Evolutionary conservation across 2,888 invertebrate species (phyloP).

Genomic region (Conchocele bisecta): DNA sequence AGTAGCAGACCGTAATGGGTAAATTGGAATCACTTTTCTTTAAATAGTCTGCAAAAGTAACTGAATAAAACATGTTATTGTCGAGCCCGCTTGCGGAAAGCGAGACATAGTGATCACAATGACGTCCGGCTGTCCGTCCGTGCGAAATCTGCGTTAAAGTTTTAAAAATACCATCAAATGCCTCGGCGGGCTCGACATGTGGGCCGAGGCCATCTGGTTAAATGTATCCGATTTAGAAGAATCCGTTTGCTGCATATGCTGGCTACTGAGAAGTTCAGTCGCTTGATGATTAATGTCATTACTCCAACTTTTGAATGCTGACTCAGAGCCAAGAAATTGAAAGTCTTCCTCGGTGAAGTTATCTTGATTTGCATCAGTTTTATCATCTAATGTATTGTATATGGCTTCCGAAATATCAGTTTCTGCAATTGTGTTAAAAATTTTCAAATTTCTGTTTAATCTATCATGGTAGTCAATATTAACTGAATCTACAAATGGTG

Average conservation of each 20-base stretch:
- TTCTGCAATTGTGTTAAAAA: constrained; percentile 4
- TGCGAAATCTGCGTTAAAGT: no score
- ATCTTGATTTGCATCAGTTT: background rate
- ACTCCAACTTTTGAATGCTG: background rate
- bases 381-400: background rate
- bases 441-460: constrained; percentile 19
- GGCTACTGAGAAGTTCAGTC: no score
- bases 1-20: no score
- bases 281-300: background rate
- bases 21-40: background rate
- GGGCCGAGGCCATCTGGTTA: no score
- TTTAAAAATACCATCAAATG: no score
- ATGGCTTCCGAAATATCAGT: background rate
- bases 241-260: background rate
- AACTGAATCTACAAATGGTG: background rate
- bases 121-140: no score
- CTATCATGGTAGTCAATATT: constrained; percentile 2
- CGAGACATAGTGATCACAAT: no score
- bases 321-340: background rate
- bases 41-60: background rate
- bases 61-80: background rate
- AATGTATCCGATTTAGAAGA: background rate
- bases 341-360: constrained; percentile 1
- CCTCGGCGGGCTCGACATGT: no score
- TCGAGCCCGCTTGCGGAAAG: no score